These are phyloP conservation scores for Polylopha cassiicola DNA, from an alignment of 2,888 invertebrate genomes.

Conservation along the genomic window DNA sequence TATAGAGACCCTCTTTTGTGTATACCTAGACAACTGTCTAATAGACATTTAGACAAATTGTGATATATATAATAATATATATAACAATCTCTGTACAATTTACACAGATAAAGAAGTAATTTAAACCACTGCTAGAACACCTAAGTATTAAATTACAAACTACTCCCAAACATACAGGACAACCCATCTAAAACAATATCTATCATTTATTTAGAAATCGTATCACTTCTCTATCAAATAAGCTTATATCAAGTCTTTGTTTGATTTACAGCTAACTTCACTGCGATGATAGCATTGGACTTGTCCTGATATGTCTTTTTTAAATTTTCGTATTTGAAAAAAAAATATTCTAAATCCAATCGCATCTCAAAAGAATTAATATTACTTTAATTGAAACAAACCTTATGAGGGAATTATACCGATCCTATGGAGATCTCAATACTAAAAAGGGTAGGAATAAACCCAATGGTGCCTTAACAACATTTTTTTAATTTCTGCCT, in stretches of 20 bases:
- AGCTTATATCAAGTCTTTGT: constrained; percentile 49
- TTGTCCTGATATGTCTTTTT: constrained; percentile 47
- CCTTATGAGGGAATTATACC: no score
- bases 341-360: not conserved
- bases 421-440: no score
- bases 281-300: constrained; percentile 47
- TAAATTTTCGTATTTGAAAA: not conserved
- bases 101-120: no score
- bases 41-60: not conserved
- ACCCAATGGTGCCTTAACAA: no score
- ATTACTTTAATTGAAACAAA: no score
- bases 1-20: no score
- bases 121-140: constrained; percentile 13
- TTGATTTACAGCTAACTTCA: constrained; percentile 37
- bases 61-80: not conserved
- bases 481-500: no score
- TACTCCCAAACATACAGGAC: constrained; percentile 15
- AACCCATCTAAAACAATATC: constrained; percentile 20
- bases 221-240: constrained; percentile 53
- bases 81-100: no score
- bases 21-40: no score
- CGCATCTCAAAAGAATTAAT: no score
- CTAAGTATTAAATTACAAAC: constrained; percentile 2
- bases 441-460: no score
- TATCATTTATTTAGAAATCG: constrained; percentile 37